Evolutionary conservation across 2,888 invertebrate genomes (phyloP).

Genomic region (Scelioninae gen. 2): DNA sequence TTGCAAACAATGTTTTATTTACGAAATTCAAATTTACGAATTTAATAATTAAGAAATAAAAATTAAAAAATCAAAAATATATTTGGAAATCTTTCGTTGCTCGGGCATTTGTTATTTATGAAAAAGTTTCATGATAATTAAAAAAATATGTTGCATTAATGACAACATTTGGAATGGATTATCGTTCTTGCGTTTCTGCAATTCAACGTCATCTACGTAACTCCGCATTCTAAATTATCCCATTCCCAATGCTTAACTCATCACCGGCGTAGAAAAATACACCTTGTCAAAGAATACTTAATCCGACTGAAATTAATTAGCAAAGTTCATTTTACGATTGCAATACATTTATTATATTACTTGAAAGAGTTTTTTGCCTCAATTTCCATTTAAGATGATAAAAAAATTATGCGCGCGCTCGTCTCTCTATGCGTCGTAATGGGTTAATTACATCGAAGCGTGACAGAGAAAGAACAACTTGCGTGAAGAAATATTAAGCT

Average conservation of each 20-base stretch:
- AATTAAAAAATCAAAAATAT: no score
- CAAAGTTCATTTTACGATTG: constrained; percentile 7
- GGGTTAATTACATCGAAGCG: constrained; percentile 28
- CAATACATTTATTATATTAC: constrained; percentile 10
- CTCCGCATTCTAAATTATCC: background rate
- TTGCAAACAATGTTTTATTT: no score
- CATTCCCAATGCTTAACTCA: background rate
- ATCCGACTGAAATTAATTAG: constrained; percentile 5
- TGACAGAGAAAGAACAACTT: constrained; percentile 25
- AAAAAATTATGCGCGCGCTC: constrained; percentile 8
- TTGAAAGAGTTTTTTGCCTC: constrained; percentile 7
- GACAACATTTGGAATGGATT: no score
- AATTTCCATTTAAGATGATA: constrained; percentile 14
- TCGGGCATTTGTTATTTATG: no score
- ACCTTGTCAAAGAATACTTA: background rate
- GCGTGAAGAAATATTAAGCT: constrained; percentile 21
- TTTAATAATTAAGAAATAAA: no score
- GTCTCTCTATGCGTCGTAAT: constrained; percentile 17
- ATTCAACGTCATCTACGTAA: no score
- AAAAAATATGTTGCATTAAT: no score
- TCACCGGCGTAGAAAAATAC: background rate
- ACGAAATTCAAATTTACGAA: no score
- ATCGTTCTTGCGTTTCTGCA: no score
- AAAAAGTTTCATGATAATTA: no score
- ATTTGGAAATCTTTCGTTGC: no score